Evolutionary conservation across 2,797 vertebrate species (phyloP), one percentile per base, ranked within the genome.

Genomic region (Arremon brunneinucha): DNA sequence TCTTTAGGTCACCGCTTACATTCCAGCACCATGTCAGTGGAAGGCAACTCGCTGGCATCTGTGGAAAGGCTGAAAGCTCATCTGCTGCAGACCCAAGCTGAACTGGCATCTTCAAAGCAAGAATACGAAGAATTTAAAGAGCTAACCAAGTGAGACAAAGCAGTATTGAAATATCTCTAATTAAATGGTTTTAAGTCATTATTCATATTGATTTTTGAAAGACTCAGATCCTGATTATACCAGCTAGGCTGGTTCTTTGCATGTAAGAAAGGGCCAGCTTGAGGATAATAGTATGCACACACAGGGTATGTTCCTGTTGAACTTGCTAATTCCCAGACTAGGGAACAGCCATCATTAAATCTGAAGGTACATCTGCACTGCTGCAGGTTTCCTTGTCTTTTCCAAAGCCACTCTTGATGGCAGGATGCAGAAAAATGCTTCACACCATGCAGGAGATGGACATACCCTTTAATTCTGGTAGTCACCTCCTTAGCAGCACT

Each of bases 101-200:
- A 99, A 82, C 97, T 99, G 90, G 97, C 98, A 60, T 98, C 96
- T 57, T 98, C 97, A 23, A 97, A 98, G 56, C 99, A 99, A 93
- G 98, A 99, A 70, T 99, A 99, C 17, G 98, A 99, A 94, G 99
- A 99, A 92, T 99, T 98, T 96, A 99, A 99, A 97, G 99, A 99
- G 75, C 68, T 99, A 76, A 98, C 98, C 41, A 99, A 98, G 99
- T 99, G 97, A 98, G 98, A 85, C 74, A 56, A 92, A 90, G 44
- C 41, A 77, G 8, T 55, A 24, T 39, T 50, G 57, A 71, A 41
- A 26, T 84, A 22, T 27, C 14, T 81, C 65, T 41, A 62, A 76
- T 72, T 50, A 62, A 81, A 53, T 67, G 34, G 44, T 32, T 64
- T 83, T 52, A 67, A 78, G 70, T 57, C 41, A 44, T 74, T 52